Base-by-base conservation (phyloP, 2,113 vertebrate genomes). In the Acrocephalus arundinaceus region DNA sequence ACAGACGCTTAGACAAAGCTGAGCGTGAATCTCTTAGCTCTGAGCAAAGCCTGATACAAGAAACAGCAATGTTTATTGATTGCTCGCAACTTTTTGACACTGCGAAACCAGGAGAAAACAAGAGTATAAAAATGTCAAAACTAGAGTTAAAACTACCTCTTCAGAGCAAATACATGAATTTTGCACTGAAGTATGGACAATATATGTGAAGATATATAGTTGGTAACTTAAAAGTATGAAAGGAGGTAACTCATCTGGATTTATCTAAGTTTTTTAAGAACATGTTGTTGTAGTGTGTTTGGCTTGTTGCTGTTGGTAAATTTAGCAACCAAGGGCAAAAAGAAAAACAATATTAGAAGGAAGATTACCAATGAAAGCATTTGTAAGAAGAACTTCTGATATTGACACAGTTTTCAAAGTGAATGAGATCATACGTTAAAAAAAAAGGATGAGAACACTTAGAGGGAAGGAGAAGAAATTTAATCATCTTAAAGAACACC, bases 31-130 rank as follows among this genome's bases (percentile, higher is more conserved):
- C 59, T 90, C 30, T 80, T 51, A 67, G 46, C 46, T 90, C 71
- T 33, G 59, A 93, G 90, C 46, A 81, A 73, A 90, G 33, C 43
- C 59, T 74, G 43, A 30, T 67, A 86, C n/a, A 74, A 72, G 68
- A 41, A 92, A 37, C 65, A 86, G 21, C 31, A 57, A 48, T 37
- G 79, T 74, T 92, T 94, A 95, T 88, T 91, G 82, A 90, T 93
- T 51, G 35, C 27, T 77, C 43, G 11, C 31, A n/a, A n/a, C 93
- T 51, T 92, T 96, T 66, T 91, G 76, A 52, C 35, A 58, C 25
- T 51, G 30, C n/a, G 39, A 81, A 66, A 71, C 6, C 71, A 66
- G 30, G 72, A 46, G 48, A 71, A 80, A 83, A 83, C 61, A 84
- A 70, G 23, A 10, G 27, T n/a, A 37, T 20, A 39, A 54, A 75